These are phyloP conservation scores for Camelus bactrianus DNA, from an alignment of 2,113 vertebrate genomes.

Conservation along the genomic window DNA sequence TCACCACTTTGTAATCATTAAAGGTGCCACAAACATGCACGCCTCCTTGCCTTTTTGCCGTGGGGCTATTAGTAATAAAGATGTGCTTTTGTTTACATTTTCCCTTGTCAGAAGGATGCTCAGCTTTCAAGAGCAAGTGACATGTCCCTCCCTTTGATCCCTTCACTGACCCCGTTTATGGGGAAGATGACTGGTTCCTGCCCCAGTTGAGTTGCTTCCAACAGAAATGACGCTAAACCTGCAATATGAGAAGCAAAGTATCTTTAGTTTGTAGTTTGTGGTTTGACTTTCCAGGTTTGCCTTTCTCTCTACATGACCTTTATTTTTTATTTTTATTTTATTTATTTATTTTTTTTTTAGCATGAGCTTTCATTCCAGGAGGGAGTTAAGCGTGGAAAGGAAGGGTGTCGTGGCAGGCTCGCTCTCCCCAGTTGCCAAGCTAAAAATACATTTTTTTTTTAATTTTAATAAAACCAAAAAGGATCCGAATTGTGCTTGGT, in stretches of 20 bases:
- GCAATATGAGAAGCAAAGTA: neutral
- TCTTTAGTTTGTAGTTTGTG: too few relatives aligned
- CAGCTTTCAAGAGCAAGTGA: neutral
- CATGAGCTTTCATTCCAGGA: neutral
- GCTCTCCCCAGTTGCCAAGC: neutral
- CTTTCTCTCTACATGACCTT: neutral
- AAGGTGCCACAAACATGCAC: neutral
- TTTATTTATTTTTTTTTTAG: too few relatives aligned
- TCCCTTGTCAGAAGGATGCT: neutral
- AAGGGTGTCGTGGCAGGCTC: rapidly evolving
- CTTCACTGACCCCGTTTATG: neutral
- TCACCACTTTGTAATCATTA: neutral
- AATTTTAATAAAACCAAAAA: neutral
- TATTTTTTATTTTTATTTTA: too few relatives aligned
- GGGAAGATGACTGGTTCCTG: neutral
- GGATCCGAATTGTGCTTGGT: neutral
- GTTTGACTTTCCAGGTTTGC: rapidly evolving
- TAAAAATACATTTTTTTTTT: neutral
- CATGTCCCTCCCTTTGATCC: neutral
- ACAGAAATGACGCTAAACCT: neutral
- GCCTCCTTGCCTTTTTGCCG: neutral
- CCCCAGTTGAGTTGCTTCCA: neutral
- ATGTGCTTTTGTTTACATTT: neutral
- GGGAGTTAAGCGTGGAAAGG: rapidly evolving
- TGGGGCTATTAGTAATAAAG: neutral